These are phyloP conservation scores for Cyrtonyx montezumae DNA, from an alignment of 2,113 vertebrate genomes.

Conservation along the genomic window DNA sequence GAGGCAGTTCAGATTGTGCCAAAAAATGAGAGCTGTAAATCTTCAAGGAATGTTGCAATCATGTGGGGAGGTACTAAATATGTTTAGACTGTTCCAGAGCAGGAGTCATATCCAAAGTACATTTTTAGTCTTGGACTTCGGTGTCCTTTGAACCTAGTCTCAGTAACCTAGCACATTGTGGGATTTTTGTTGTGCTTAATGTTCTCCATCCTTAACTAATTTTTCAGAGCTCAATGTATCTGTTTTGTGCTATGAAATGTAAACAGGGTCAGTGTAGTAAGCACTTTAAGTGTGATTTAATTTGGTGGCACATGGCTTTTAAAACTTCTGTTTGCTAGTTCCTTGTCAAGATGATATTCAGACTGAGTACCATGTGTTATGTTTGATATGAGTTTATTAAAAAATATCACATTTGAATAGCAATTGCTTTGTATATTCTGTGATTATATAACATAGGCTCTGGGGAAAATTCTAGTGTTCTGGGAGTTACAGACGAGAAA, in stretches of 20 bases:
- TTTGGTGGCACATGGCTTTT: not conserved
- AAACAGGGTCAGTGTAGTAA: not conserved
- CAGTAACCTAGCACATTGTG: not conserved
- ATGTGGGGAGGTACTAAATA: not conserved
- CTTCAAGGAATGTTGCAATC: slow-evolving; percentile 6
- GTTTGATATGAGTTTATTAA: not conserved
- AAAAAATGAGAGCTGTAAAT: not conserved
- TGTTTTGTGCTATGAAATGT: not conserved
- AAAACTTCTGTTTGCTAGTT: not conserved
- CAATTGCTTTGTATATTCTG: not conserved
- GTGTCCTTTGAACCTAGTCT: not conserved
- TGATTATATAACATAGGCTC: not conserved
- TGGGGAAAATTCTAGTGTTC: not conserved
- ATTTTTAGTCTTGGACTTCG: not conserved
- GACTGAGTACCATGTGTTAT: not conserved
- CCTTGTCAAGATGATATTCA: not conserved
- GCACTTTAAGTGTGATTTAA: not conserved
- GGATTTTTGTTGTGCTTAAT: not conserved
- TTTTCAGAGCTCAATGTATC: not conserved
- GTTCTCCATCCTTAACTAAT: not conserved
- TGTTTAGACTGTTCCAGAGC: not conserved
- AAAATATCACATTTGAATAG: not conserved
- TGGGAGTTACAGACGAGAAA: not conserved
- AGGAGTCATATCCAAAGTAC: not conserved
- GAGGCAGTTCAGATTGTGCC: not conserved